These are phyloP conservation scores for Meandrina meandrites DNA, from an alignment of 92 coral and sea anemone species.

Conservation along the genomic window DNA sequence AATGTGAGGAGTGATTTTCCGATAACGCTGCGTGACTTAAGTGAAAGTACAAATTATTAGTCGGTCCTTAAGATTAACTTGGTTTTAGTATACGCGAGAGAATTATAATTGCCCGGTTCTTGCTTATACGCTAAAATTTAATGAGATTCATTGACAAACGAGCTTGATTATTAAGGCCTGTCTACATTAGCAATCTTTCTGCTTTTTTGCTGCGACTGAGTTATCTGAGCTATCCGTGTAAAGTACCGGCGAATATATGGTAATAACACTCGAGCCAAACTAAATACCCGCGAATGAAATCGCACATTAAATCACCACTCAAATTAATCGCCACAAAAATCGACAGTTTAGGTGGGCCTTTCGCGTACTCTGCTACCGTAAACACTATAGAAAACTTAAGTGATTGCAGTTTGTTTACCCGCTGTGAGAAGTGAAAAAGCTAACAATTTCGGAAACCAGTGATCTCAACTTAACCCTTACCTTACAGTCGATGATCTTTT, in stretches of 20 bases:
- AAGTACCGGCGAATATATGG: not conserved
- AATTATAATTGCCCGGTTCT: not conserved
- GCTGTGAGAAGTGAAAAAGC: conserved; percentile 9
- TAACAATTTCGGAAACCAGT: not conserved
- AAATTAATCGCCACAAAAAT: not conserved
- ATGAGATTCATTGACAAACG: not conserved
- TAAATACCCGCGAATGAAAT: not conserved
- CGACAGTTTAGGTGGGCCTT: too few species aligned
- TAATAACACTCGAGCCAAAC: not conserved
- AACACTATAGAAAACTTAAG: not conserved
- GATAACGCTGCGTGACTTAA: not conserved
- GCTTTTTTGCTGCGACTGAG: not conserved
- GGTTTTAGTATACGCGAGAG: not conserved
- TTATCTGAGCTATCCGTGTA: not conserved
- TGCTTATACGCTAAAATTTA: not conserved
- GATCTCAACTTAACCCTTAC: conserved; percentile 36
- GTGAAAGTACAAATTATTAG: not conserved
- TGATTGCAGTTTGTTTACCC: not conserved
- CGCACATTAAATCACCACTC: not conserved
- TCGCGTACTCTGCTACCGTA: not conserved
- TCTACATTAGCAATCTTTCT: not conserved
- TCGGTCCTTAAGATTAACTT: not conserved
- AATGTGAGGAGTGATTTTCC: not conserved
- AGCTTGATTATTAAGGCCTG: not conserved
- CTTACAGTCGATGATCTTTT: not conserved